Conservation (phyloP, 2,888 invertebrate species). For the Lasioglossum villosulum region DNA sequence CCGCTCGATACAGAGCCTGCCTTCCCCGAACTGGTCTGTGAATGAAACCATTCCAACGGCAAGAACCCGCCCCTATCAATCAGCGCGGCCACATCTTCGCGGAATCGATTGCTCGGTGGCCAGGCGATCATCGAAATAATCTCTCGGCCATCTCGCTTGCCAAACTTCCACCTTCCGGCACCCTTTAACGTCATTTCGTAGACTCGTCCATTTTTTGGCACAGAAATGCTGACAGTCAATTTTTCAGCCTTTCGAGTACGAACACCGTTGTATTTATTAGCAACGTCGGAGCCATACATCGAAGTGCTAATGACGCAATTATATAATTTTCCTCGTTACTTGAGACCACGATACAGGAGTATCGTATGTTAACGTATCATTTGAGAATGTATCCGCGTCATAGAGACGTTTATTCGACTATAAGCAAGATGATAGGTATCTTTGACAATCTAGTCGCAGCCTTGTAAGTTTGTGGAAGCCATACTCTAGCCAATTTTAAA, state of each 20-base stretch:
- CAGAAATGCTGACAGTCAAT: not conserved
- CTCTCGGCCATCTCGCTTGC: not conserved
- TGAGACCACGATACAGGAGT: too few relatives aligned
- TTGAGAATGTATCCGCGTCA: not conserved
- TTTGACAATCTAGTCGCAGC: not conserved
- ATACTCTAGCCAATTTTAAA: not conserved
- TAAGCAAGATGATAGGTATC: not conserved
- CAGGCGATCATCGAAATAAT: not conserved
- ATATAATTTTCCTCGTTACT: too few relatives aligned
- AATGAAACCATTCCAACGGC: conserved; percentile 56
- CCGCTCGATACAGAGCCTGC: conserved; percentile 55
- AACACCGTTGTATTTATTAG: not conserved
- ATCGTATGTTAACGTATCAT: not conserved
- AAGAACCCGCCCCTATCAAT: conserved; percentile 40
- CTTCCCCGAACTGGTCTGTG: conserved; percentile 55
- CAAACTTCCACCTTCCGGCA: not conserved
- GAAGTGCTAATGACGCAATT: not conserved
- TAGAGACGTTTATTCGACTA: not conserved
- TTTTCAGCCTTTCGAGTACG: not conserved
- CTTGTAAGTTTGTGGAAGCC: not conserved
- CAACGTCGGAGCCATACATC: not conserved
- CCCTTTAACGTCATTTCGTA: not conserved
- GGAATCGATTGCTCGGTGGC: conserved; percentile 22
- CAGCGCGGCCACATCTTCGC: not conserved
- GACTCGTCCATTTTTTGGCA: not conserved